Percentiles rank a stretch among this genome's conserved stretches.
Evolutionary conservation across 1,140 invertebrate species (phyloP).

Genomic region (Heliconius nattereri): DNA sequence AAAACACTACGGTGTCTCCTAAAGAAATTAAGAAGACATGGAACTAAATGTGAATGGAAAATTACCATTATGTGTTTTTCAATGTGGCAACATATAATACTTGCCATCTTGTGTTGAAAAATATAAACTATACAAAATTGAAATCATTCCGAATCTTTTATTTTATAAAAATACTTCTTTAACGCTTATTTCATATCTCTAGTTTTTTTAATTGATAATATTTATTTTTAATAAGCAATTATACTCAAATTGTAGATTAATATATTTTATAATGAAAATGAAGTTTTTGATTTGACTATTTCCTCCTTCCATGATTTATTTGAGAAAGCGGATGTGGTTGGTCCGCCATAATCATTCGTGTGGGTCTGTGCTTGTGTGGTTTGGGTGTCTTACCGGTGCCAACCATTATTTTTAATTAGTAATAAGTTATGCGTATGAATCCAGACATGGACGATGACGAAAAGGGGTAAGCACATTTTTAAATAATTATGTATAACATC

Average conservation of each 20-base stretch:
- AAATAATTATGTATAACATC: slow-evolving; percentile 48
- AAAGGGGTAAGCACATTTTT: slow-evolving; percentile 78
- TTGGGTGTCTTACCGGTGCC: slow-evolving; percentile 81
- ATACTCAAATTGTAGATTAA: slow-evolving; percentile 45
- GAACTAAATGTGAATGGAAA: neutral
- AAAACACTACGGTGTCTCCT: neutral
- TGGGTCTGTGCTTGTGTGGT: slow-evolving; percentile 82
- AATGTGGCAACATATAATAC: slow-evolving; percentile 33
- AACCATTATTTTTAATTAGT: slow-evolving; percentile 82
- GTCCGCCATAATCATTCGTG: slow-evolving; percentile 82
- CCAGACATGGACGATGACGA: slow-evolving; percentile 82
- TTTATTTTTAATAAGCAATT: slow-evolving; percentile 57
- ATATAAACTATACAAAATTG: slow-evolving; percentile 15
- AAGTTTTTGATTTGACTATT: slow-evolving; percentile 47
- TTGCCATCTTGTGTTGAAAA: slow-evolving; percentile 41
- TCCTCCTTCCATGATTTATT: slow-evolving; percentile 75
- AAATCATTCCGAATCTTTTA: slow-evolving; percentile 33
- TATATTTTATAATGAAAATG: slow-evolving; percentile 1
- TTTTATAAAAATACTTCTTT: neutral
- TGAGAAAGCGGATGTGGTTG: slow-evolving; percentile 80
- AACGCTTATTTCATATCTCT: neutral
- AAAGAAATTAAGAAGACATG: neutral
- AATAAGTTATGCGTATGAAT: slow-evolving; percentile 83
- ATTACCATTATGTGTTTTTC: slow-evolving; percentile 17
- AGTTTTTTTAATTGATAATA: neutral